Conservation (phyloP, 2,797 vertebrate species). For the Molossus molossus region DNA sequence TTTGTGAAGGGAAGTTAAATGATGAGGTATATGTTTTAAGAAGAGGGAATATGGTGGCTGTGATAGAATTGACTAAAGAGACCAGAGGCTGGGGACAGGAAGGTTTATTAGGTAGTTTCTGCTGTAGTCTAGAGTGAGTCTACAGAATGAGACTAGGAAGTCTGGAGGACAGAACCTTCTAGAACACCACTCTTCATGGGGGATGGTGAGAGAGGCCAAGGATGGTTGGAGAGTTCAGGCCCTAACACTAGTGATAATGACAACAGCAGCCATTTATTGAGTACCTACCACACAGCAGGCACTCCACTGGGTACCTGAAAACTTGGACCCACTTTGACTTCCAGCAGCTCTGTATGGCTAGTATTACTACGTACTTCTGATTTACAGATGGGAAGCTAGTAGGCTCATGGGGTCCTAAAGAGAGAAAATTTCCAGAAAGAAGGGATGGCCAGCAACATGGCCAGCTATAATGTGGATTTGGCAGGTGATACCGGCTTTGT, state of each 20-base stretch:
- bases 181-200: neutral
- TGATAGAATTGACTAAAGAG: neutral
- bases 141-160: conserved; percentile 4
- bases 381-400: neutral
- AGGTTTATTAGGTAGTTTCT: neutral
- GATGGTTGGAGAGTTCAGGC: neutral
- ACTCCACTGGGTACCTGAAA: neutral
- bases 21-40: neutral
- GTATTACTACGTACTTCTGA: neutral
- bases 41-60: neutral
- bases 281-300: neutral
- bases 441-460: neutral
- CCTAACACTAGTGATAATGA: neutral
- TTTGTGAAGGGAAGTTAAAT: neutral
- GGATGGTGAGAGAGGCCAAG: conserved; percentile 28
- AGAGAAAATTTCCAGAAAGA: conserved; percentile 5
- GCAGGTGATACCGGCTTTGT: neutral
- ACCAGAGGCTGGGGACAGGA: neutral
- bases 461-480: neutral
- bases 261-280: neutral
- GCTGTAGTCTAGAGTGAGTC: neutral
- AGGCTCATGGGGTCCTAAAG: neutral
- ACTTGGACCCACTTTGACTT: neutral
- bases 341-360: neutral
- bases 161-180: conserved; percentile 47